Evolutionary conservation across 2,888 invertebrate species (phyloP).

Genomic region (Harmothoe impar): DNA sequence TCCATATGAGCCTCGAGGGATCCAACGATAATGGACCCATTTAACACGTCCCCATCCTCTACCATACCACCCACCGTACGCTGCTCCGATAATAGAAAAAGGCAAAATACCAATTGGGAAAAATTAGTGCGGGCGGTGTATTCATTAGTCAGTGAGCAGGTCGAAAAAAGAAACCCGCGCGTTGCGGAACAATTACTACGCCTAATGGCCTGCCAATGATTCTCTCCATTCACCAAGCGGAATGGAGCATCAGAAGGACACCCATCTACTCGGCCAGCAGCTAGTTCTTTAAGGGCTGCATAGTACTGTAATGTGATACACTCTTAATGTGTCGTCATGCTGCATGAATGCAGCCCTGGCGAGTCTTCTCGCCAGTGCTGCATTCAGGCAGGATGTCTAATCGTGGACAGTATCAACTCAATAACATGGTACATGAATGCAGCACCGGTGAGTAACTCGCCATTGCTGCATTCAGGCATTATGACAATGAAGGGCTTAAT

Average conservation of each 20-base stretch:
- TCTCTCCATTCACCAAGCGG: neutral
- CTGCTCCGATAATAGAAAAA: neutral
- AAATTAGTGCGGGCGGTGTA: neutral
- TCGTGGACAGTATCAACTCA: too few relatives aligned
- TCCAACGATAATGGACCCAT: neutral
- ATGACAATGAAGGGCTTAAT: too few relatives aligned
- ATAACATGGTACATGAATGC: too few relatives aligned
- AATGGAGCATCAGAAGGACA: neutral
- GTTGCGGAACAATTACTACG: neutral
- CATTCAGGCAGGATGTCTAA: too few relatives aligned
- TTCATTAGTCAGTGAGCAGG: neutral
- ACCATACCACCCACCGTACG: neutral
- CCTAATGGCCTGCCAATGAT: conserved; percentile 15
- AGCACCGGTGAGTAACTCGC: too few relatives aligned
- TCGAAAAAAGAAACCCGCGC: neutral
- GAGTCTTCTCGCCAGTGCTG: too few relatives aligned
- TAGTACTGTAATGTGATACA: too few relatives aligned
- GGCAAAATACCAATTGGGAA: conserved; percentile 5
- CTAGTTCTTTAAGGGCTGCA: too few relatives aligned
- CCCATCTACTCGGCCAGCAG: neutral
- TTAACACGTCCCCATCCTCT: neutral
- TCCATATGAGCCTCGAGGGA: too few relatives aligned
- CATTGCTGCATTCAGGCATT: too few relatives aligned
- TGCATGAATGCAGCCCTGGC: too few relatives aligned
- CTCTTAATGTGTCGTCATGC: too few relatives aligned